phyloP scores from a whole-genome alignment of 30 jellyfish, hydroid and myxozoan genomes.

The Cassiopea andromeda region DNA sequence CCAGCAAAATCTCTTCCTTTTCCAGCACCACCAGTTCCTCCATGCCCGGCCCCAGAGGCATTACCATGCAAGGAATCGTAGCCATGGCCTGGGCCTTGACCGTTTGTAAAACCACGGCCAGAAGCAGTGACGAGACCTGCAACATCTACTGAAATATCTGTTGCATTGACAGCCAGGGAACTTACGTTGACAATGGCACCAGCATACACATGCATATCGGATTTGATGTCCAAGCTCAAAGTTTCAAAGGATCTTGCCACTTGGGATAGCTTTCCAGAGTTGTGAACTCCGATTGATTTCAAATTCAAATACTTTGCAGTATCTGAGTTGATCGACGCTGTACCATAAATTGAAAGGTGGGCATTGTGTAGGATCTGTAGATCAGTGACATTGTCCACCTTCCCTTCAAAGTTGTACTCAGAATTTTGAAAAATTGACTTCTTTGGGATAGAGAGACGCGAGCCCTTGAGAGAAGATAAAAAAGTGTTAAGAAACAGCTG shows the following conservation, averaged over 20 bases:
- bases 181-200: conserved; percentile 54
- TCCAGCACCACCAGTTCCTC: conserved; percentile 72
- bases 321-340: conserved; percentile 38
- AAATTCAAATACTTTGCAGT: background rate
- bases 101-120: conserved; percentile 45
- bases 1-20: conserved; percentile 44
- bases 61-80: conserved; percentile 25
- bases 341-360: conserved; percentile 33
- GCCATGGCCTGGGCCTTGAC: conserved; percentile 60
- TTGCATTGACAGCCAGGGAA: conserved; percentile 44
- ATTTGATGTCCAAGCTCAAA: conserved; percentile 5
- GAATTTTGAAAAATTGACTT: conserved; percentile 31
- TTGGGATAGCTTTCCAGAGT: conserved; percentile 60
- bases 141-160: conserved; percentile 41
- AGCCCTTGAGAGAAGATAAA: conserved; percentile 2
- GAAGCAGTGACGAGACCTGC: conserved; percentile 49
- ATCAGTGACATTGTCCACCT: conserved; percentile 30
- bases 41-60: conserved; percentile 68
- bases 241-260: conserved; percentile 6
- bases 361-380: conserved; percentile 59
- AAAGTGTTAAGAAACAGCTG: background rate
- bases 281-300: conserved; percentile 46
- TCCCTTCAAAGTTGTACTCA: conserved; percentile 44
- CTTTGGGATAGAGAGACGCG: conserved; percentile 37
- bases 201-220: conserved; percentile 56